These are phyloP conservation scores for Mormyrus proboscirostris DNA, from an alignment of 2,797 vertebrate genomes.

Conservation along the genomic window DNA sequence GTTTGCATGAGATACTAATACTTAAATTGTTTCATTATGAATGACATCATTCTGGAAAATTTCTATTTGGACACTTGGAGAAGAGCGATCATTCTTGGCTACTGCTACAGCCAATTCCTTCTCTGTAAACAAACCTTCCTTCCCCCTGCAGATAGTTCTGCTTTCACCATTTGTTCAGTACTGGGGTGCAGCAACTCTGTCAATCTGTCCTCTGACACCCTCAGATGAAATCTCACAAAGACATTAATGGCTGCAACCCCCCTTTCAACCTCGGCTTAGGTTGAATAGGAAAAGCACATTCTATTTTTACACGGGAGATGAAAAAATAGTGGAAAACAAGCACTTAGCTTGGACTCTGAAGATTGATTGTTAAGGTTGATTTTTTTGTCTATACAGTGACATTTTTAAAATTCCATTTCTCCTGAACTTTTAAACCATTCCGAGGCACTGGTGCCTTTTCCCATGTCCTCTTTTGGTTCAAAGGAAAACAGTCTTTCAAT, in stretches of 20 bases:
- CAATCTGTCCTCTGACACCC: background rate
- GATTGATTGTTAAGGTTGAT: background rate
- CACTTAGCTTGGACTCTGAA: background rate
- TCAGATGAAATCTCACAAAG: background rate
- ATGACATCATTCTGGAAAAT: constrained; percentile 2
- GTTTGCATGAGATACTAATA: background rate
- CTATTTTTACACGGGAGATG: background rate
- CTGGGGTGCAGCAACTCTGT: background rate
- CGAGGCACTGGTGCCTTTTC: background rate
- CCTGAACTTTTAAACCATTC: background rate
- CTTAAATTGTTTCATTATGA: background rate
- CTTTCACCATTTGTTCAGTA: background rate
- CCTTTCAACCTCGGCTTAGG: background rate
- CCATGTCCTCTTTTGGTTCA: background rate
- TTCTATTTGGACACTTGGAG: background rate
- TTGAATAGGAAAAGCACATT: background rate
- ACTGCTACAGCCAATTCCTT: background rate
- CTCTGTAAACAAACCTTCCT: background rate
- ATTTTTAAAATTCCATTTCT: background rate
- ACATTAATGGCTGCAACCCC: background rate
- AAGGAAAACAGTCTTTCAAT: background rate
- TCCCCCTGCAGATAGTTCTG: background rate
- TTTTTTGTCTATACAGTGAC: background rate
- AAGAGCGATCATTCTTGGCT: background rate
- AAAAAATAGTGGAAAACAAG: background rate